These are phyloP conservation scores for Menura novaehollandiae DNA, from an alignment of 2,113 vertebrate species.

Conservation along the genomic window DNA sequence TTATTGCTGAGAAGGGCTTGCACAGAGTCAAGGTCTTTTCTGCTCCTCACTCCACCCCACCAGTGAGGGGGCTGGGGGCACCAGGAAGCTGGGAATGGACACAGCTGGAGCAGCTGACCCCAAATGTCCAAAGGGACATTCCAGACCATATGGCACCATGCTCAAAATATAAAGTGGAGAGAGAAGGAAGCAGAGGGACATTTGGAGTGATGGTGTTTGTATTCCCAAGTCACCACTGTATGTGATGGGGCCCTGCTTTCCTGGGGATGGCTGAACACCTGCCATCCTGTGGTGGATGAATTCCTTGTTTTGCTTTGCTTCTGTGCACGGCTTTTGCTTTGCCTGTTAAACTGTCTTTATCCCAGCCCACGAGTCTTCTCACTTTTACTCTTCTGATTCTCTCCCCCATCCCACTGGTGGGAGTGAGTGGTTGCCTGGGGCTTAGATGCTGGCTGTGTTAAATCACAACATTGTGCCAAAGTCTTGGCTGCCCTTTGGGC, in stretches of 20 bases:
- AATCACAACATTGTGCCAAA: background rate
- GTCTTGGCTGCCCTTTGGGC: background rate
- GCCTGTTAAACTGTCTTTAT: background rate
- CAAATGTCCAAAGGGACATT: too few species aligned
- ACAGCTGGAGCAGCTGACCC: background rate
- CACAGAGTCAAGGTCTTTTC: background rate
- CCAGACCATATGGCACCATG: background rate
- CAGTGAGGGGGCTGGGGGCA: background rate
- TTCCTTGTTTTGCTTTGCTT: background rate
- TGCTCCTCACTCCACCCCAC: background rate
- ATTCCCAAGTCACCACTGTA: too few species aligned
- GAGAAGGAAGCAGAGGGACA: background rate
- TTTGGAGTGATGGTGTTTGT: background rate
- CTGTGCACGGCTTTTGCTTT: too few species aligned
- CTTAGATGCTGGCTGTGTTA: background rate
- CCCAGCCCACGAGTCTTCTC: background rate
- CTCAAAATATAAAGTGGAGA: background rate
- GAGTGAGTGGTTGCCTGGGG: accelerated
- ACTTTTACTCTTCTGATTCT: background rate
- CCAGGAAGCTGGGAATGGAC: background rate
- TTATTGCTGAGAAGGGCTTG: background rate
- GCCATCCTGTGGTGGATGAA: background rate
- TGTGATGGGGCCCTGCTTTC: background rate
- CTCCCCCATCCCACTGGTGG: background rate
- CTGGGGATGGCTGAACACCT: background rate